These are phyloP conservation scores for Callithrix jacchus DNA, from an alignment of 2,113 vertebrate species.

Conservation along the genomic window DNA sequence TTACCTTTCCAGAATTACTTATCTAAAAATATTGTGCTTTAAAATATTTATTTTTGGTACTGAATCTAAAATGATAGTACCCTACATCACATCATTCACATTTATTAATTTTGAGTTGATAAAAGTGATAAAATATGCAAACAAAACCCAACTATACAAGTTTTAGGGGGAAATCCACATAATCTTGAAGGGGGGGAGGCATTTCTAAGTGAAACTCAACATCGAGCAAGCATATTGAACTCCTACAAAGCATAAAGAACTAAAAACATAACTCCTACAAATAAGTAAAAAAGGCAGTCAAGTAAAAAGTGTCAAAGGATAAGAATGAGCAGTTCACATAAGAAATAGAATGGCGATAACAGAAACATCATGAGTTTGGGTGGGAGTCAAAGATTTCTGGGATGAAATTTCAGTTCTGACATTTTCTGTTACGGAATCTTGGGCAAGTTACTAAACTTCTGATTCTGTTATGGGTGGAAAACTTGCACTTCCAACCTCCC, in stretches of 20 bases:
- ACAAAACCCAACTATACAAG: neutral
- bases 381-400: neutral
- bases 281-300: neutral
- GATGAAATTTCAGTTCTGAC: neutral
- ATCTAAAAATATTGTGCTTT: constrained; percentile 29
- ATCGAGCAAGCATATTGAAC: neutral
- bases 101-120: constrained; percentile 3
- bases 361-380: neutral
- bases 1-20: constrained; percentile 43
- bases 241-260: neutral
- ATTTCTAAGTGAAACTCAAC: constrained; percentile 37
- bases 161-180: neutral
- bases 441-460: neutral
- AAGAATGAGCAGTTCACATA: neutral
- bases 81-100: neutral
- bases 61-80: constrained; percentile 21
- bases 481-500: neutral
- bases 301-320: neutral
- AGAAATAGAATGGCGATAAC: neutral
- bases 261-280: too few relatives aligned
- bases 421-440: neutral
- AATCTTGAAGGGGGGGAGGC: neutral
- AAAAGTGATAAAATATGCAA: constrained; percentile 17
- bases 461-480: neutral
- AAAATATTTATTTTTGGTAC: neutral